Percentiles rank a stretch among this genome's conserved stretches.
Conservation (phyloP, 2,113 vertebrate genomes). For the Tonatia bakeri region DNA sequence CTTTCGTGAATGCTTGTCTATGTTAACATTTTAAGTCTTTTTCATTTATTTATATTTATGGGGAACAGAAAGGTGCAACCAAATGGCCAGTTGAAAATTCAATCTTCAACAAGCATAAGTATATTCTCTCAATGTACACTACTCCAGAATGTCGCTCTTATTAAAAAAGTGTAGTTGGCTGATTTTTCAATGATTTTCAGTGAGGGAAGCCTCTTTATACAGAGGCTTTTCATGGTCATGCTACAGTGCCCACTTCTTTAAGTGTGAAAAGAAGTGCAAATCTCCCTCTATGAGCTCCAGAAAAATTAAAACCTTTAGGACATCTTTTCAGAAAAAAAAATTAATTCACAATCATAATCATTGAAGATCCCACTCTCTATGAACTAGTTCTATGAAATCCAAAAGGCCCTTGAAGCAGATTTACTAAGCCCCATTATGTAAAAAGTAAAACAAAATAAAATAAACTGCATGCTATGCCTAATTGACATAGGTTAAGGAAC, state of each 20-base stretch:
- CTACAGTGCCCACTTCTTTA: background rate
- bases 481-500: background rate
- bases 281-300: background rate
- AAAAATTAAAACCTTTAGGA: background rate
- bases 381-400: background rate
- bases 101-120: background rate
- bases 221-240: background rate
- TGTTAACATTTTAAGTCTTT: background rate
- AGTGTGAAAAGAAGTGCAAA: background rate
- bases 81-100: background rate
- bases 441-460: background rate
- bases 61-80: background rate
- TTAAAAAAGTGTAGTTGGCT: background rate
- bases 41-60: background rate
- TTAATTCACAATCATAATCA: background rate
- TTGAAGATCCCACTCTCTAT: background rate
- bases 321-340: background rate
- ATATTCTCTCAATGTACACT: background rate
- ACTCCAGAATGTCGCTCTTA: background rate
- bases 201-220: background rate
- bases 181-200: background rate
- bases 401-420: background rate
- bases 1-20: background rate
- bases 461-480: background rate
- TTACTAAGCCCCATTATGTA: background rate